Evolutionary conservation across 2,888 invertebrate genomes (phyloP).

Genomic region (Carcina quercana): DNA sequence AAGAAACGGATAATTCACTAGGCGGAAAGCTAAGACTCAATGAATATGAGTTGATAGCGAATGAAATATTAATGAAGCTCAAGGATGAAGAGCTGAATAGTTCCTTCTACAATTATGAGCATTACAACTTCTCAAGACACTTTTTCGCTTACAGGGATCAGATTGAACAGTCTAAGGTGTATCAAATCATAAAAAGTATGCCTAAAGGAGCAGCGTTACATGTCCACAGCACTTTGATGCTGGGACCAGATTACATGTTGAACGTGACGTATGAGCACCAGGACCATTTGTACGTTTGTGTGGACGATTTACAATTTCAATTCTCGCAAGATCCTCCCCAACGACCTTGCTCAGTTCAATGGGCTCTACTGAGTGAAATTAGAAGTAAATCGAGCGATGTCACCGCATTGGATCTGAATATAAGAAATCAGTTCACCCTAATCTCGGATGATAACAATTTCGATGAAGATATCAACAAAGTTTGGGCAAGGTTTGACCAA

Average conservation of each 20-base stretch:
- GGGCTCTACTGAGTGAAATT: constrained; percentile 65
- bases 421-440: constrained; percentile 72
- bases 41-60: constrained; percentile 63
- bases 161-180: constrained; percentile 78
- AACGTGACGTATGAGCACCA: constrained; percentile 77
- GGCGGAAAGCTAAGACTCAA: constrained; percentile 66
- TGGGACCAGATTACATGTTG: constrained; percentile 74
- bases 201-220: constrained; percentile 86
- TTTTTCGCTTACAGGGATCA: constrained; percentile 75
- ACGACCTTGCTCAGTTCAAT: constrained; percentile 48
- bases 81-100: constrained; percentile 69
- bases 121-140: constrained; percentile 78
- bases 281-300: constrained; percentile 75
- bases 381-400: constrained; percentile 55
- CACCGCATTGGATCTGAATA: constrained; percentile 59
- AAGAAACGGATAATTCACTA: constrained; percentile 57
- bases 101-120: constrained; percentile 57
- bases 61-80: constrained; percentile 71
- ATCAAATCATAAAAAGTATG: constrained; percentile 77
- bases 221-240: constrained; percentile 78
- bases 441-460: constrained; percentile 48
- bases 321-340: constrained; percentile 44
- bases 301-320: constrained; percentile 38
- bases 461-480: constrained; percentile 61
- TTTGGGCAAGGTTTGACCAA: constrained; percentile 75